A percentile compares a stretch with the other conserved stretches of the same genome.
Conservation (phyloP, 2,113 vertebrate genomes). For the Condylura cristata region DNA sequence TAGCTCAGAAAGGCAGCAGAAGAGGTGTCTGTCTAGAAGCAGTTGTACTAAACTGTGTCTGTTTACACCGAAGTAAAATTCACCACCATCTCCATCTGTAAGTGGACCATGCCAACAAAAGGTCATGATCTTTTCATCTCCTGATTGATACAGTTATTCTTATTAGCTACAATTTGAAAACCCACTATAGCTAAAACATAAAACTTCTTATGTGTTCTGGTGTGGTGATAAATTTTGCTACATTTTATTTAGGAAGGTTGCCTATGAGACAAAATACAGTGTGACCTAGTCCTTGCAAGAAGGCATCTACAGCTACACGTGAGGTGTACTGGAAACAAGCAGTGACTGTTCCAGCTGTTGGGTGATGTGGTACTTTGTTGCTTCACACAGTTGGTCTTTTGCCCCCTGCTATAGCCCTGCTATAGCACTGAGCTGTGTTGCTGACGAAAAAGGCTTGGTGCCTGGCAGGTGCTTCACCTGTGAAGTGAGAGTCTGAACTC, state of each 20-base stretch:
- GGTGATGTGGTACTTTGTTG: conserved; percentile 15
- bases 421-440: neutral
- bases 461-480: neutral
- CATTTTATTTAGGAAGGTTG: conserved; percentile 53
- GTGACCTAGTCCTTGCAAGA: neutral
- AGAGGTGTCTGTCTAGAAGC: neutral
- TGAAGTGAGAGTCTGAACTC: neutral
- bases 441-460: neutral
- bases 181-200: neutral
- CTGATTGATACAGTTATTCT: conserved; percentile 7
- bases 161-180: conserved; percentile 1
- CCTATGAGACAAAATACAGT: neutral
- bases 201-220: neutral
- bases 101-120: too few relatives aligned
- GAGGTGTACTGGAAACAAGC: neutral
- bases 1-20: neutral
- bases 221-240: conserved; percentile 11
- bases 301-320: neutral
- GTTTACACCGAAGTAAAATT: neutral
- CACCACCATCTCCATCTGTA: neutral
- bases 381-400: neutral
- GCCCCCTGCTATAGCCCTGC: neutral
- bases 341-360: neutral
- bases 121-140: too few relatives aligned
- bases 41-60: neutral